Evolutionary conservation across 2,888 invertebrate genomes (phyloP).

Genomic region (Conchocele bisecta): DNA sequence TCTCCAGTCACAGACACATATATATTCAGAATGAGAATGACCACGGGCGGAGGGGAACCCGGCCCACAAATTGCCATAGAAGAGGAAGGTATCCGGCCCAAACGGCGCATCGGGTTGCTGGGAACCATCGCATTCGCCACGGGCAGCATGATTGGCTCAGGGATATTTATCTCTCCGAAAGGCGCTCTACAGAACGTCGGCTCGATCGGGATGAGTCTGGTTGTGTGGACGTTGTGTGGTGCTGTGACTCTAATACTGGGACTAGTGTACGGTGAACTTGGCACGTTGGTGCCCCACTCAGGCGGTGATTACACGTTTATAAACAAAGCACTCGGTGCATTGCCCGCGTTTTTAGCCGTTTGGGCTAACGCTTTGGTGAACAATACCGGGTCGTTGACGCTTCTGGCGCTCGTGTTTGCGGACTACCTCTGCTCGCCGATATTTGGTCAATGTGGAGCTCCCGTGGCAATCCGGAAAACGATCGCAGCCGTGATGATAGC

Average conservation of each 20-base stretch:
- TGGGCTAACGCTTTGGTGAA: slow-evolving; percentile 25
- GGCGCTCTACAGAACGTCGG: background rate
- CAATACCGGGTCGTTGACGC: slow-evolving; percentile 22
- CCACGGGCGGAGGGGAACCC: no score
- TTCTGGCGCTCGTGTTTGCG: slow-evolving; percentile 39
- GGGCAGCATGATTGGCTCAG: slow-evolving; percentile 8
- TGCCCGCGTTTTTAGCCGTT: slow-evolving; percentile 30
- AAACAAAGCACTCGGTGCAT: slow-evolving; percentile 18
- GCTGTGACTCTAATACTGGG: slow-evolving; percentile 21
- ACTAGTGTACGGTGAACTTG: slow-evolving; percentile 47
- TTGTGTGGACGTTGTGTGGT: slow-evolving; percentile 39
- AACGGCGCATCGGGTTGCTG: background rate
- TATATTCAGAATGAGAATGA: no score
- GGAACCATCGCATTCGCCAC: background rate
- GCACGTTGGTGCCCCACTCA: slow-evolving; percentile 31
- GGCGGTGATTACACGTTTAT: slow-evolving; percentile 48
- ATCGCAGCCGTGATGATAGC: slow-evolving; percentile 22
- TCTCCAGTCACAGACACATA: no score
- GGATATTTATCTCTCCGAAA: background rate
- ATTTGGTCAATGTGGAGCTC: slow-evolving; percentile 19
- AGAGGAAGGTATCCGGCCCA: slow-evolving; percentile 12
- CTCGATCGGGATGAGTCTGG: slow-evolving; percentile 22
- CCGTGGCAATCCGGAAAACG: slow-evolving; percentile 10
- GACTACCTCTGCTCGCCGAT: slow-evolving; percentile 35
- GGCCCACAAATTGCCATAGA: no score